These are phyloP conservation scores for Acanthochromis polyacanthus DNA, from an alignment of 2,113 vertebrate species.

Conservation along the genomic window DNA sequence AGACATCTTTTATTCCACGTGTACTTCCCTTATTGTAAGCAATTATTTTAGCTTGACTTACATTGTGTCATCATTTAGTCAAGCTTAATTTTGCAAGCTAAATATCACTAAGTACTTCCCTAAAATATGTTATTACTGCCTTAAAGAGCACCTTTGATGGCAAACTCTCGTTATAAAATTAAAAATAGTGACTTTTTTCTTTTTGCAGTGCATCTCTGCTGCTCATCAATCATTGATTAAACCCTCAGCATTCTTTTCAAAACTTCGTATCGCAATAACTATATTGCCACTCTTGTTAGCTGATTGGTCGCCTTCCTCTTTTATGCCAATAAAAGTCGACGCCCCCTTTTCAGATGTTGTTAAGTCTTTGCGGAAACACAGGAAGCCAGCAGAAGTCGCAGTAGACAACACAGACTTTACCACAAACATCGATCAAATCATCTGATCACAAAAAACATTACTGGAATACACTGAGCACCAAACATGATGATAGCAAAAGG, in stretches of 20 bases:
- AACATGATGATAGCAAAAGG: constrained; percentile 60
- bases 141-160: not conserved
- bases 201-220: not conserved
- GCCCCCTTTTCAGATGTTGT: constrained; percentile 43
- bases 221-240: not conserved
- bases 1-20: too few species aligned
- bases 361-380: constrained; percentile 49
- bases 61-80: too few species aligned
- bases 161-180: not conserved
- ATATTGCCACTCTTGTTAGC: not conserved
- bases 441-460: constrained; percentile 20
- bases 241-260: not conserved
- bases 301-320: constrained; percentile 25
- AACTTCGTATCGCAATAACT: not conserved
- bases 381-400: constrained; percentile 55
- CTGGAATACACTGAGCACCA: constrained; percentile 43
- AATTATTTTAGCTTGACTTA: too few species aligned
- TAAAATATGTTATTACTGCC: not conserved
- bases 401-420: constrained; percentile 20
- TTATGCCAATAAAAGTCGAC: constrained; percentile 28
- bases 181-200: not conserved
- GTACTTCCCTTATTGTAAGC: too few species aligned
- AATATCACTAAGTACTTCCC: too few species aligned
- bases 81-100: too few species aligned
- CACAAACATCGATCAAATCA: not conserved